These are phyloP conservation scores for Acanthosoma haemorrhoidale DNA, from an alignment of 2,888 invertebrate genomes.

Conservation along the genomic window DNA sequence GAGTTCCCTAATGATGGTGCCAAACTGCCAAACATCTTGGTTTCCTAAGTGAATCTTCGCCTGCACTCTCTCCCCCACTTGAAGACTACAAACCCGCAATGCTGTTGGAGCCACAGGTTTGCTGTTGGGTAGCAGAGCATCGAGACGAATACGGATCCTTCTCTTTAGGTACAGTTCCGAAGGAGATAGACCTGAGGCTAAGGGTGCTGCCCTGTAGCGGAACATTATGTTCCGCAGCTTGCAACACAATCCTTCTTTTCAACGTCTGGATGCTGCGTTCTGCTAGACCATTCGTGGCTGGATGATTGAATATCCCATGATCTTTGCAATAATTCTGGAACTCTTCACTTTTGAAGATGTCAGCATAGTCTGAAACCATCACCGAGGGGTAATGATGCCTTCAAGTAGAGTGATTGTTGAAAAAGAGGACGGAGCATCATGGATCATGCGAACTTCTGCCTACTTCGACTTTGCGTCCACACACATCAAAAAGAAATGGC, in stretches of 20 bases:
- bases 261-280: too few species aligned
- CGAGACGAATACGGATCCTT: constrained; percentile 31
- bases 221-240: too few species aligned
- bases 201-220: too few species aligned
- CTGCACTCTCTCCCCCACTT: too few species aligned
- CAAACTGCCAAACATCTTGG: not conserved
- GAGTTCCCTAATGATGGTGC: not conserved
- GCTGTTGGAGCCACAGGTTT: constrained; percentile 13
- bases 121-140: constrained; percentile 29
- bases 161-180: constrained; percentile 35
- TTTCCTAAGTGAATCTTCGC: too few species aligned
- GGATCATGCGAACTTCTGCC: constrained; percentile 32
- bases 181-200: constrained; percentile 32
- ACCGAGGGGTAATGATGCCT: constrained; percentile 20
- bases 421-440: constrained; percentile 35
- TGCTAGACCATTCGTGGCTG: not conserved
- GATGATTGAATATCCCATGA: constrained; percentile 33
- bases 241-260: too few species aligned
- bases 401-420: constrained; percentile 40
- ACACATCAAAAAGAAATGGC: constrained; percentile 38
- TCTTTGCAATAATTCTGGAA: constrained; percentile 39
- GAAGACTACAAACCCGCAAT: too few species aligned
- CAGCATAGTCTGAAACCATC: constrained; percentile 36
- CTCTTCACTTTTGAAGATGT: constrained; percentile 29
- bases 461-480: constrained; percentile 42